Evolutionary conservation across 2,797 vertebrate genomes (phyloP).

Genomic region (Semotilus atromaculatus): DNA sequence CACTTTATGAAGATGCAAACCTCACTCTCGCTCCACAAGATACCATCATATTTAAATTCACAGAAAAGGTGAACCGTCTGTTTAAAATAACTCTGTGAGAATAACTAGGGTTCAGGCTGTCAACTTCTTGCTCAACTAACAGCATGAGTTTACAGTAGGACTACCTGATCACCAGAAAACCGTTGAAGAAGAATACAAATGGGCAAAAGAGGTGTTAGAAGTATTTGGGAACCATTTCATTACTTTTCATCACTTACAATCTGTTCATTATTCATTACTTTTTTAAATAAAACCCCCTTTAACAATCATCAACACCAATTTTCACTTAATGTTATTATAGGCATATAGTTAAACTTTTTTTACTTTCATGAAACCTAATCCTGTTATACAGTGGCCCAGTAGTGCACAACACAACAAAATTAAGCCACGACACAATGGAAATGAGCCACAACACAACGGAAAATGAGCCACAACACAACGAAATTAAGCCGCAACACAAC

Average conservation of each 20-base stretch:
- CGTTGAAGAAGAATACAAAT: not conserved
- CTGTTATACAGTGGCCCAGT: no score
- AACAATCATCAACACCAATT: not conserved
- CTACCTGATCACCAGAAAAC: not conserved
- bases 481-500: no score
- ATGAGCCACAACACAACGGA: no score
- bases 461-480: no score
- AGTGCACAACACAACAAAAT: no score
- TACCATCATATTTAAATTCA: not conserved
- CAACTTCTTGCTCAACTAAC: not conserved
- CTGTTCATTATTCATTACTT: not conserved
- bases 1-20: not conserved
- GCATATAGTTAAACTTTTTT: not conserved
- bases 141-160: not conserved
- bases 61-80: not conserved
- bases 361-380: not conserved
- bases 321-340: not conserved
- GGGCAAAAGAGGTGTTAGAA: not conserved
- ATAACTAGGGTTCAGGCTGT: not conserved
- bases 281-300: no score
- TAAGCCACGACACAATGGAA: no score
- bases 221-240: not conserved
- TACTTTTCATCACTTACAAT: not conserved
- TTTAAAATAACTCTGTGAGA: not conserved
- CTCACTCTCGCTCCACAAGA: not conserved